Conservation (phyloP, 2,888 invertebrate species). For the Cephus spinipes region DNA sequence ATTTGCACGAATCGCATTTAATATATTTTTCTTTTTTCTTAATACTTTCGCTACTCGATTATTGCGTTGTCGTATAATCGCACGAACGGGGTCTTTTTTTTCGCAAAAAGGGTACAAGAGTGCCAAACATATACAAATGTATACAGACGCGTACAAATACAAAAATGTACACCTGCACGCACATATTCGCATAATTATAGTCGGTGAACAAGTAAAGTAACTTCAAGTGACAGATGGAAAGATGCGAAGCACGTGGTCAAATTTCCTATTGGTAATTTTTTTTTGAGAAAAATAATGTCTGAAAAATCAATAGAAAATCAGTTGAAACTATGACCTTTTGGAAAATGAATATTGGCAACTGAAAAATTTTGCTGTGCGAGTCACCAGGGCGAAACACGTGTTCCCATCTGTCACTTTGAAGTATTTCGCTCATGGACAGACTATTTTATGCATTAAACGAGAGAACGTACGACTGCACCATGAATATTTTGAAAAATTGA, state of each 20-base stretch:
- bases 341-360: no score
- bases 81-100: neutral
- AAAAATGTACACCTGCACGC: neutral
- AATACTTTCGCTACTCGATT: neutral
- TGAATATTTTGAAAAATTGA: neutral
- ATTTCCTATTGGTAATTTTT: no score
- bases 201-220: no score
- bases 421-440: no score
- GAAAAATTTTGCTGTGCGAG: no score
- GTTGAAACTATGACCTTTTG: no score
- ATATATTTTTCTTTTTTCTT: neutral
- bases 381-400: no score
- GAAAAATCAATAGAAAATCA: no score
- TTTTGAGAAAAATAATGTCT: no score
- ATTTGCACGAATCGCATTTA: slow-evolving; percentile 16
- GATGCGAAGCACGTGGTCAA: no score
- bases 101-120: slow-evolving; percentile 1
- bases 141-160: slow-evolving; percentile 24
- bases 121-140: slow-evolving; percentile 36
- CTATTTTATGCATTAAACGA: neutral
- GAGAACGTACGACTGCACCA: neutral
- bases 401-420: no score
- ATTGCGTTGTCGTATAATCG: neutral
- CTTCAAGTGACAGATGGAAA: no score
- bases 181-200: neutral